Conservation (phyloP, 2,113 vertebrate genomes). For the Coryphaenoides rupestris region DNA sequence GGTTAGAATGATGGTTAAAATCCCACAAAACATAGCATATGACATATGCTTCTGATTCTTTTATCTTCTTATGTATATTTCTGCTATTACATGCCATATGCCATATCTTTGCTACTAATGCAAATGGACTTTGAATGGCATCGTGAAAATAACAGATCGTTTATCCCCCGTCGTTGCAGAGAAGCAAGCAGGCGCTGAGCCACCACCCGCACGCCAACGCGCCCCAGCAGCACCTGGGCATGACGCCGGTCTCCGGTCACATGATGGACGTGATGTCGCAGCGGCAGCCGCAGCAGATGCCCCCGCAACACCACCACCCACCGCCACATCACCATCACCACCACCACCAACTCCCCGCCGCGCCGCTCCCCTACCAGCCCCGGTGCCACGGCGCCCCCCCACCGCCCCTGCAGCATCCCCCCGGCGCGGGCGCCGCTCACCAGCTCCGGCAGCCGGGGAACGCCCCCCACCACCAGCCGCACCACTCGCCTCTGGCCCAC, state of each 20-base stretch:
- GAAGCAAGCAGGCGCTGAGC: constrained; percentile 80
- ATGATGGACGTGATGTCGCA: constrained; percentile 96
- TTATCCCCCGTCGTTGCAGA: constrained; percentile 61
- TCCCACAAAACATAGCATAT: too few relatives aligned
- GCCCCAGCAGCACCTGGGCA: constrained; percentile 74
- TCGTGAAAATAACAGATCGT: not conserved
- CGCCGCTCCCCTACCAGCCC: constrained; percentile 75
- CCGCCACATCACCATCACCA: constrained; percentile 55
- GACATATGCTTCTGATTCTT: too few relatives aligned
- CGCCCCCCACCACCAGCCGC: constrained; percentile 76
- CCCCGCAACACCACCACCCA: constrained; percentile 82
- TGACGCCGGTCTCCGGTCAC: constrained; percentile 81
- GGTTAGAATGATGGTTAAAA: too few relatives aligned
- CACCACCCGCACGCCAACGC: constrained; percentile 74
- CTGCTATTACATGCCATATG: too few relatives aligned
- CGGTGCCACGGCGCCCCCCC: constrained; percentile 80
- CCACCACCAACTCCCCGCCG: constrained; percentile 77
- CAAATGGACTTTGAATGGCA: too few relatives aligned
- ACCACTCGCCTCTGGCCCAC: constrained; percentile 86
- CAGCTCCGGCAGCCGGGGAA: constrained; percentile 74
- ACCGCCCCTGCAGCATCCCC: constrained; percentile 80
- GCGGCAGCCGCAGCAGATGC: constrained; percentile 82
- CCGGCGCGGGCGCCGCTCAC: constrained; percentile 78
- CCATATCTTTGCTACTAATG: too few relatives aligned
- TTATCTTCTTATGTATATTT: too few relatives aligned